A percentile compares a stretch with the other conserved stretches of the same genome.
Evolutionary conservation across 1,140 invertebrate genomes (phyloP).

Genomic region (Odontomachus brunneus): DNA sequence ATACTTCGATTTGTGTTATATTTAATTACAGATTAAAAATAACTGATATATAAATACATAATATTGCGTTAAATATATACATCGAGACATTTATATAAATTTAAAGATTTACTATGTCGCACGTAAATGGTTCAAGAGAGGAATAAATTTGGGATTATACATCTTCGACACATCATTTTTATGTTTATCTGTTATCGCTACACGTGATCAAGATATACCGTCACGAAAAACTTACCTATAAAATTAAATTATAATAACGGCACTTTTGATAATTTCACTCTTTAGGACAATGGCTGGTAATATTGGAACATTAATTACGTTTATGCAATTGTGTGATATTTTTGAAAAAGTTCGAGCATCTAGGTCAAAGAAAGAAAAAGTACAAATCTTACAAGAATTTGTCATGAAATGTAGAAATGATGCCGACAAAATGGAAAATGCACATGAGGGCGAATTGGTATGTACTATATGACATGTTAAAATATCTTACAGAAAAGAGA

Average conservation of each 20-base stretch:
- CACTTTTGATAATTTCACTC: not conserved
- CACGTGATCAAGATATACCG: not conserved
- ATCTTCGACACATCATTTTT: not conserved
- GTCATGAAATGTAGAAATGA: conserved; percentile 84
- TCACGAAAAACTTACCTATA: too few species aligned
- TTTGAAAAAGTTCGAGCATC: conserved; percentile 86
- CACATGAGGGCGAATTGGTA: conserved; percentile 71
- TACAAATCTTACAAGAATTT: conserved; percentile 85
- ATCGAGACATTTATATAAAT: too few species aligned
- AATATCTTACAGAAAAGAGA: too few species aligned
- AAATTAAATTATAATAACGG: too few species aligned
- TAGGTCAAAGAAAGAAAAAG: conserved; percentile 82
- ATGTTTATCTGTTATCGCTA: conserved; percentile 8
- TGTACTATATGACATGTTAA: conserved; percentile 28
- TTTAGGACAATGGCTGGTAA: conserved; percentile 21
- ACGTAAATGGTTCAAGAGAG: too few species aligned
- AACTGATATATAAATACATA: too few species aligned
- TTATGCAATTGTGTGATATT: conserved; percentile 83
- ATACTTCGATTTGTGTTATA: too few species aligned
- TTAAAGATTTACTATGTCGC: too few species aligned
- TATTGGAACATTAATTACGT: conserved; percentile 80
- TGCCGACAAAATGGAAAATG: conserved; percentile 72
- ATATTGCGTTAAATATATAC: too few species aligned
- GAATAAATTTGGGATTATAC: not conserved
- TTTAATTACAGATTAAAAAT: too few species aligned